Evolutionary conservation across 2,113 vertebrate genomes (phyloP), one percentile per base, ranked within the genome.

Genomic region (Rhynchopsitta pachyrhyncha): DNA sequence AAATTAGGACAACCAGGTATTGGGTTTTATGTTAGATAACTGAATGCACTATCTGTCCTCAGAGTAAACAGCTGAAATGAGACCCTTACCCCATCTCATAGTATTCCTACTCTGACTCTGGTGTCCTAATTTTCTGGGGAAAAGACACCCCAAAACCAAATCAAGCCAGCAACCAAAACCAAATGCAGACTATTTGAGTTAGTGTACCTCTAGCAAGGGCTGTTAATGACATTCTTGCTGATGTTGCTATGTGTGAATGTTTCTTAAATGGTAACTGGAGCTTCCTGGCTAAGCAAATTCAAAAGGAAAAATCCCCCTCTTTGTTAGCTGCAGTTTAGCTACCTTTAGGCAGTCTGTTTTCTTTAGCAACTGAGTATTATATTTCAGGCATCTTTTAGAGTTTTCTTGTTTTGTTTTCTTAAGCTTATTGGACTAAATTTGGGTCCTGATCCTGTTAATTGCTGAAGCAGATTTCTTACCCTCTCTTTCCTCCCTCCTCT

Each of bases 191-290:
- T 71, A n/a, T 82, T 71, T 39, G 57, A 74, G 85, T 73, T 93
- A 88, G 69, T 74, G 80, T 84, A 17, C 46, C 46, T 31, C 49
- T 57, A 12, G 49, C 85, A 77, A 77, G 79, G 76, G 78, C 75
- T 81, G 71, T 66, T 95, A 79, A 69, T 94, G 90, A 92, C 67
- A 90, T 94, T 93, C 85, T 87, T 94, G 82, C 88, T 83, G 63
- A 63, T 94, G 90, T 96, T 95, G 81, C 90, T 80, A 68, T 82
- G 89, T 24, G 50, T 92, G 75, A 94, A 82, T 90, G 84, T 91
- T 95, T 76, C 89, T 87, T 25, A n/a, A 93, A 88, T 87, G 84
- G 94, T 95, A 96, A 95, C 87, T 89, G 84, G 93, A 95, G 91
- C 93, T 95, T 97, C 94, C 70, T 91, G 86, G 85, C 95, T 91